These are phyloP conservation scores for Sebastes iracundus DNA, from an alignment of 2,797 vertebrate species.

Conservation along the genomic window DNA sequence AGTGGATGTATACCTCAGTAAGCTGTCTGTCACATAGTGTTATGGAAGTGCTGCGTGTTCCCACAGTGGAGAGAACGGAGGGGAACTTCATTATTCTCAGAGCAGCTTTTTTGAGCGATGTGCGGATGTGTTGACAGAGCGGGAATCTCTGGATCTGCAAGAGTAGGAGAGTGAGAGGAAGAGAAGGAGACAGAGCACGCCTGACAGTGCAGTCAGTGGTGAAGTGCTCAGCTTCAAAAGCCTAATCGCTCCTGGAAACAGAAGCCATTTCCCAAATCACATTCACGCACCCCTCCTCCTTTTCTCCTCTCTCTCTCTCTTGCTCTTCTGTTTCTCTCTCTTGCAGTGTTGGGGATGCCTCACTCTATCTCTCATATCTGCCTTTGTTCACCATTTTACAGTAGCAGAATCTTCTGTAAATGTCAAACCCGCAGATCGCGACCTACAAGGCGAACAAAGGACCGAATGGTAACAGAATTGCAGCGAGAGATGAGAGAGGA, in stretches of 20 bases:
- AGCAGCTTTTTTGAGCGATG: conserved; percentile 60
- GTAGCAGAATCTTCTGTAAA: conserved; percentile 38
- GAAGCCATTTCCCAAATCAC: conserved; percentile 78
- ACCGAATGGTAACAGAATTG: conserved; percentile 6
- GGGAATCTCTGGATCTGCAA: conserved; percentile 57
- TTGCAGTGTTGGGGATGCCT: conserved; percentile 16
- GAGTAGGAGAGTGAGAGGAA: conserved; percentile 38
- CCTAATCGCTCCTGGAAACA: conserved; percentile 74
- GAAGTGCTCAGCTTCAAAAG: conserved; percentile 75
- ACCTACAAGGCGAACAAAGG: conserved; percentile 36
- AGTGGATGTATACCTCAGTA: conserved; percentile 11
- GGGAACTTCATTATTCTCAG: conserved; percentile 76
- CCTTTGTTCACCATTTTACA: conserved; percentile 64
- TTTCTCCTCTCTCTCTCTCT: conserved; percentile 47
- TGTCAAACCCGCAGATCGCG: conserved; percentile 39
- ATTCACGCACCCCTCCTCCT: conserved; percentile 34
- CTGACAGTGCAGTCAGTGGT: conserved; percentile 68
- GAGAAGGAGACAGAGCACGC: conserved; percentile 46
- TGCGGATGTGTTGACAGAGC: conserved; percentile 65
- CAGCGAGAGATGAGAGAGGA: conserved; percentile 28
- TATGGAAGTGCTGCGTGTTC: conserved; percentile 53
- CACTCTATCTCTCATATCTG: conserved; percentile 24
- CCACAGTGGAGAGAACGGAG: conserved; percentile 54
- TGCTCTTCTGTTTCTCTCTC: conserved; percentile 24
- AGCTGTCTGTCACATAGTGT: conserved; percentile 66